phyloP scores from a whole-genome alignment of 2,797 vertebrate genomes.

The Neosilurus mollespiculum region DNA sequence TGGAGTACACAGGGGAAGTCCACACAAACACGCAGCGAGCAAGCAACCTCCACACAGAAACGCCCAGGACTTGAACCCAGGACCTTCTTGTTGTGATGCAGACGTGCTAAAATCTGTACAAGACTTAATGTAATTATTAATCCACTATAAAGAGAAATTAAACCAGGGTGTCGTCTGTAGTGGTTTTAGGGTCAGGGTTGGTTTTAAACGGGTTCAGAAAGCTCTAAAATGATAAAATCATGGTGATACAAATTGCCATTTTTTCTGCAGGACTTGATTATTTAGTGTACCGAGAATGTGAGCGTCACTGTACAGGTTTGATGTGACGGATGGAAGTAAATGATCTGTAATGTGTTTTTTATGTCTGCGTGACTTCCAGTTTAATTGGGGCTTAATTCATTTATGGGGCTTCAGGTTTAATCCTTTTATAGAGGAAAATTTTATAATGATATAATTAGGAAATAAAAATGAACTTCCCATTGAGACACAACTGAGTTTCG shows the following conservation, averaged over 20 bases:
- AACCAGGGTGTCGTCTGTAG: not conserved
- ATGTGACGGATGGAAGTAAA: constrained; percentile 2
- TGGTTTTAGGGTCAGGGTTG: not conserved
- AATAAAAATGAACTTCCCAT: not conserved
- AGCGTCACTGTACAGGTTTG: not conserved
- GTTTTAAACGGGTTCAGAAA: not conserved
- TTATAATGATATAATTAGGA: not conserved
- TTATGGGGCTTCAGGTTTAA: not conserved
- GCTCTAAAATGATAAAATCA: not conserved
- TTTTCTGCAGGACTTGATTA: not conserved
- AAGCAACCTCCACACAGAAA: too few species aligned
- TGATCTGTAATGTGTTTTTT: constrained; percentile 16
- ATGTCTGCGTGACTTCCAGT: not conserved
- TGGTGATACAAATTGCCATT: not conserved
- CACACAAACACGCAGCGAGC: too few species aligned
- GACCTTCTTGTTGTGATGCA: too few species aligned
- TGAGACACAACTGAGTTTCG: not conserved
- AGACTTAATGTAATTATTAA: not conserved
- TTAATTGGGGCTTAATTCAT: not conserved
- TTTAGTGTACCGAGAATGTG: not conserved
- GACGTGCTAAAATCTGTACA: too few species aligned
- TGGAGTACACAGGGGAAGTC: too few species aligned
- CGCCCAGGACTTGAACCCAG: too few species aligned
- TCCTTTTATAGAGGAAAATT: not conserved
- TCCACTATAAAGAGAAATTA: not conserved